Percentiles rank a stretch among this genome's conserved stretches.
These are phyloP conservation scores for Drosophila maculinotata DNA, from an alignment of 2,888 invertebrate species.

Conservation along the genomic window DNA sequence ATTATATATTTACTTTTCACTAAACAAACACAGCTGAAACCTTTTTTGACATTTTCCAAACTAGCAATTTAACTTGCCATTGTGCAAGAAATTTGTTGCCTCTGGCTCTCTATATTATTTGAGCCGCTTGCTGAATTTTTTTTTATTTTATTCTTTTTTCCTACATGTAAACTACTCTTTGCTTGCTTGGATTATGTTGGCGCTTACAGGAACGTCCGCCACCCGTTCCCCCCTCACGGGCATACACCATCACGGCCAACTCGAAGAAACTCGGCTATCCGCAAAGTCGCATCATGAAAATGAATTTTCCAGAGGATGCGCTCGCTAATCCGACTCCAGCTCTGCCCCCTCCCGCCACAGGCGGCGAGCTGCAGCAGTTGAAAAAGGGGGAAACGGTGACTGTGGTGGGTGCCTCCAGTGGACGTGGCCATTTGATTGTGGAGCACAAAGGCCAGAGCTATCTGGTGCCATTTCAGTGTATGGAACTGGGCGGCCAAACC, in stretches of 20 bases:
- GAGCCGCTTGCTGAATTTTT: neutral
- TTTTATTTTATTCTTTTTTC: conserved; percentile 6
- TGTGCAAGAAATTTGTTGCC: conserved; percentile 2
- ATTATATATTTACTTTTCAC: neutral
- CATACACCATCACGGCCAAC: conserved; percentile 95
- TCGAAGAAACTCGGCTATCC: conserved; percentile 97
- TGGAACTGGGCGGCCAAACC: conserved; percentile 87
- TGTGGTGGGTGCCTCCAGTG: conserved; percentile 94
- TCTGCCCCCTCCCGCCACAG: conserved; percentile 22
- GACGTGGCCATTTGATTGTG: conserved; percentile 94
- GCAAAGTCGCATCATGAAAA: conserved; percentile 95
- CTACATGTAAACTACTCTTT: conserved; percentile 28
- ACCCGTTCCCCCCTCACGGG: conserved; percentile 94
- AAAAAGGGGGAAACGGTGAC: conserved; percentile 94
- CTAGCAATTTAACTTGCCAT: conserved; percentile 2
- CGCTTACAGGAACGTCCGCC: conserved; percentile 92
- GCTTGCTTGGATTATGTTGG: conserved; percentile 34
- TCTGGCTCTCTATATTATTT: neutral
- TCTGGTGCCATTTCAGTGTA: conserved; percentile 93
- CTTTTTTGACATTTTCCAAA: neutral
- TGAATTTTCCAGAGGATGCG: conserved; percentile 91
- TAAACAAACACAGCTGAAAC: neutral
- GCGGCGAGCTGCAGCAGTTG: conserved; percentile 85
- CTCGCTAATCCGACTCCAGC: conserved; percentile 78
- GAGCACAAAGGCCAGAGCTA: conserved; percentile 91